These are phyloP conservation scores for Lepeophtheirus salmonis DNA, from an alignment of 1,140 invertebrate genomes.

Conservation along the genomic window DNA sequence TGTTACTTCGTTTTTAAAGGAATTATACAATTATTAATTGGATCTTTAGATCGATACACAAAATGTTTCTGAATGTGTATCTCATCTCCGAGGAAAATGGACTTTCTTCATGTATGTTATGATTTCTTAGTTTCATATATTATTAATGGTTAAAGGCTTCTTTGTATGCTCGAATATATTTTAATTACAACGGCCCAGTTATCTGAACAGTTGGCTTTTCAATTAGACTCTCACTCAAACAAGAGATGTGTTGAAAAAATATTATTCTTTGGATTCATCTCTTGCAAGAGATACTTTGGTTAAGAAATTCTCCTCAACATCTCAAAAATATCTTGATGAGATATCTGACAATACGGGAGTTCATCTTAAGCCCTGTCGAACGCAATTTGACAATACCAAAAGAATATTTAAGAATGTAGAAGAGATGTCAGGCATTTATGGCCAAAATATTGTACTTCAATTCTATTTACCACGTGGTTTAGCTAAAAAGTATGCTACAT, in stretches of 20 bases:
- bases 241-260: conserved; percentile 35
- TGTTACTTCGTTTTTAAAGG: conserved; percentile 70
- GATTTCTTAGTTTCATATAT: conserved; percentile 2
- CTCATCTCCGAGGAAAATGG: background rate
- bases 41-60: conserved; percentile 70
- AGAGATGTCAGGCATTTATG: conserved; percentile 60
- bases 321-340: conserved; percentile 83
- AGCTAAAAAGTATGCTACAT: background rate
- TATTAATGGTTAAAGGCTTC: conserved; percentile 1
- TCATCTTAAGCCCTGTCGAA: conserved; percentile 47
- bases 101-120: background rate
- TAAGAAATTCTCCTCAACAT: conserved; percentile 70
- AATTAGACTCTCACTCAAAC: background rate
- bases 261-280: conserved; percentile 74
- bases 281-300: conserved; percentile 75
- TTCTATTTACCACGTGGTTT: conserved; percentile 49
- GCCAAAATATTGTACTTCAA: conserved; percentile 61
- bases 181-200: background rate
- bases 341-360: conserved; percentile 64
- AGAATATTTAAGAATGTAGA: conserved; percentile 82
- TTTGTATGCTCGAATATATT: conserved; percentile 2
- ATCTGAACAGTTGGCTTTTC: background rate
- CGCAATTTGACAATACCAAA: conserved; percentile 88
- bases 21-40: conserved; percentile 83
- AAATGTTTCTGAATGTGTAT: background rate